Evolutionary conservation across 2,888 invertebrate genomes (phyloP), one percentile per base, ranked within the genome.

Genomic region (Agonum fuliginosum): DNA sequence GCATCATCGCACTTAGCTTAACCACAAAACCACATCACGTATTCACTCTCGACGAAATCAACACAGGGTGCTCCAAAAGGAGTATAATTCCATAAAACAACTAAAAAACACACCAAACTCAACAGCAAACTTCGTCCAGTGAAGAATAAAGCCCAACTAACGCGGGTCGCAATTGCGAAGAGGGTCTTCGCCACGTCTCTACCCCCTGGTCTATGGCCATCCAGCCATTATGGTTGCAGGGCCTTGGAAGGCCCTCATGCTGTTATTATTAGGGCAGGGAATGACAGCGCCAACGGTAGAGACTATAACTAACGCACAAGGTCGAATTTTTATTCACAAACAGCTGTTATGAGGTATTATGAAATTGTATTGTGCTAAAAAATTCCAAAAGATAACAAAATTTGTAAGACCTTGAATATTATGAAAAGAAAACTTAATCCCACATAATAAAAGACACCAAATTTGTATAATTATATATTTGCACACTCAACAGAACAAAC

Each of bases 251-350:
- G 73, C 41, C 58, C 19, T 46, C 75, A 65, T 48, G 75, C 75
- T 75, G 75, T 24, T 75, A 75, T 75, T 75, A 75, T 67, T 73
- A 75, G 75, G 75, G 75, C 75, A 75, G 43, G 43, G 43, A 43
- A 37, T 12, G 70, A 4, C 22, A 20, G 14, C 70, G 70, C 43
- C 24, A 46, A n/a, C 12, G 2, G 22, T 22, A 24, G 22, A n/a
- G 6, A 67, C 54, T 54, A 17, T 3, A 24, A 54, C 27, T 62
- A 62, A 62, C 30, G 24, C 6, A 17, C 70, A 70, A 70, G 70
- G 70, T 70, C 46, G 24, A 22, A 8, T 46, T 70, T 70, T 46
- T 48, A 62, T 62, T 62, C 30, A 22, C 27, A 0, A 30, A 62
- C 62, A 62, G 62, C 62, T 62, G 62, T 54, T 54, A 19, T 54